Base-by-base conservation (phyloP, 1,140 invertebrate genomes). In the Drosophila littoralis region DNA sequence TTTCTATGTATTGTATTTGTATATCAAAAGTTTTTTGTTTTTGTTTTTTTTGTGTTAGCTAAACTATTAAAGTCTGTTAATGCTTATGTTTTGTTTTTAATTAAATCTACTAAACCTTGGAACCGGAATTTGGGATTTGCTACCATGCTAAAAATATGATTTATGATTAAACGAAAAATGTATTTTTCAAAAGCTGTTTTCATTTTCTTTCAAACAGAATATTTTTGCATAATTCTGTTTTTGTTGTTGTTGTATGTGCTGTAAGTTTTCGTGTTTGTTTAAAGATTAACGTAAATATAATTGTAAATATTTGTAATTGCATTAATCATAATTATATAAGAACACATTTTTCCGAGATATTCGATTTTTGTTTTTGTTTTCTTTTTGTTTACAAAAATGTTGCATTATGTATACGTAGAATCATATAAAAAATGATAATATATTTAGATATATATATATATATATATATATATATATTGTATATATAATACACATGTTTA, bases 311-410 rank as follows among this genome's bases (percentile, higher is more conserved):
- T 85, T 85, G 75, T 83, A 84, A 85, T 74, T 70, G 65, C 73
- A 85, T 73, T 86, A 78, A 85, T 85, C 69, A 86, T 86, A 86
- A 86, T 82, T 86, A 79, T 86, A 76, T 86, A 86, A 88, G 84
- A 88, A 88, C 84, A 88, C 84, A 88, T 88, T 88, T 73, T 88
- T 88, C 84, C 84, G 84, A 88, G 84, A 89, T 88, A 88, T 88
- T 88, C 84, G 84, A 88, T 88, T 83, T 83, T 71, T 63, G 75
- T 81, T 61, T 74, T 86, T 85, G 77, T 54, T 59, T 51, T 51
- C 12, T 32, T 43, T 58, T 45, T 51, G 51, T 63, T 88, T 86
- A 79, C 78, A 86, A 79, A 79, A 71, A 79, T 61, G 5, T 67
- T 67, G 48, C 71, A 69, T 68, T 60, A 61, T 65, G 43, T 72